phyloP scores from a whole-genome alignment of 2,113 vertebrate species.

The Nematolebias whitei region DNA sequence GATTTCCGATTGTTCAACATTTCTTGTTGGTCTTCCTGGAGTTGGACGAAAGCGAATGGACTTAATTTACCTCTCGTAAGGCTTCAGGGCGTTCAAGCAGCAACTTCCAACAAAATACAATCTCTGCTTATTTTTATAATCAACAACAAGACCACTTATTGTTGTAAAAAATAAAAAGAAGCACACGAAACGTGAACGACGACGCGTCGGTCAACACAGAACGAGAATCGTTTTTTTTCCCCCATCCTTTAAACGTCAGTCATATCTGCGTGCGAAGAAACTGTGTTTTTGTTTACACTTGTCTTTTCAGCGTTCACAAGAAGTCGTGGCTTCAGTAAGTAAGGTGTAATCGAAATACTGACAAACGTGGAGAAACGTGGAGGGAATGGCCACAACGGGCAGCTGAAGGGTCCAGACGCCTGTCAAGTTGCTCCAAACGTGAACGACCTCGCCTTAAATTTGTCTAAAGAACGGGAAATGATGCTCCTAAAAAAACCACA shows the following conservation, averaged over 20 bases:
- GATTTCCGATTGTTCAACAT: constrained; percentile 34
- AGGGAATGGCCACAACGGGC: too few species aligned
- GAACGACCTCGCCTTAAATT: too few species aligned
- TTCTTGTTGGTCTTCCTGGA: constrained; percentile 49
- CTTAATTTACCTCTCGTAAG: constrained; percentile 75
- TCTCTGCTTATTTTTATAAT: constrained; percentile 73
- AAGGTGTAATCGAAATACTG: too few species aligned
- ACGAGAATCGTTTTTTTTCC: constrained; percentile 16
- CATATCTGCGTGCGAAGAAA: neutral
- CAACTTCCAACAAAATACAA: constrained; percentile 80
- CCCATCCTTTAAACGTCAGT: constrained; percentile 29
- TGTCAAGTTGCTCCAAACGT: too few species aligned
- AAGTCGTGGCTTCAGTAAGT: constrained; percentile 6
- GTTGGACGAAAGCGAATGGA: constrained; percentile 31
- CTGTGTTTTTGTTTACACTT: constrained; percentile 41
- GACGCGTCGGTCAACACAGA: constrained; percentile 29
- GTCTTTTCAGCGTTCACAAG: constrained; percentile 47
- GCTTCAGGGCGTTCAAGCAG: constrained; percentile 84
- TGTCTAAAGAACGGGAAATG: neutral
- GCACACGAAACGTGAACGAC: constrained; percentile 46
- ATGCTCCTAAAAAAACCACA: neutral
- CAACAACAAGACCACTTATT: constrained; percentile 54
- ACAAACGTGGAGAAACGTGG: too few species aligned
- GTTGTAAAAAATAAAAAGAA: constrained; percentile 32
- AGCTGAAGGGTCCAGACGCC: too few species aligned